Evolutionary conservation across 2,113 vertebrate genomes (phyloP).

Genomic region (Chaetorhynchus papuensis): DNA sequence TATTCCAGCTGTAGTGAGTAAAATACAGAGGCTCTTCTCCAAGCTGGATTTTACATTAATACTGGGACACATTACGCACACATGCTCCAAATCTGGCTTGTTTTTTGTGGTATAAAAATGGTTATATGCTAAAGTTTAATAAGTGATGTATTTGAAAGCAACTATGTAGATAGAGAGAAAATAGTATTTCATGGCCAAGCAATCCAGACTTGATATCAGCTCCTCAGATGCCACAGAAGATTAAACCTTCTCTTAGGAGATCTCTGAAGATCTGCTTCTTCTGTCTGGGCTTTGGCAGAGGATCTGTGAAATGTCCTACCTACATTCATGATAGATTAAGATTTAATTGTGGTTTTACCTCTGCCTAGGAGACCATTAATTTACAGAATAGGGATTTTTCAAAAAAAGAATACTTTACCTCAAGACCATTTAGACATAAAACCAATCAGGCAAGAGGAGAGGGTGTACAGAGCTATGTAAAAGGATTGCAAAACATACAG

Average conservation of each 20-base stretch:
- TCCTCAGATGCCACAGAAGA: neutral
- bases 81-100: neutral
- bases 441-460: neutral
- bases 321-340: neutral
- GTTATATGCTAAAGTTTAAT: neutral
- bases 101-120: neutral
- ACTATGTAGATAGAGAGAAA: neutral
- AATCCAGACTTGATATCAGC: neutral
- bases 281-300: neutral
- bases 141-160: neutral
- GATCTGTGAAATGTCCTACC: neutral
- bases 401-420: slow-evolving; percentile 24
- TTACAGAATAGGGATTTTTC: neutral
- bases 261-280: neutral
- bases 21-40: neutral
- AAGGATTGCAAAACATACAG: slow-evolving; percentile 1
- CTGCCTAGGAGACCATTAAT: neutral
- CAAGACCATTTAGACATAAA: neutral
- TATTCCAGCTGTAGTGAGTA: slow-evolving; percentile 16
- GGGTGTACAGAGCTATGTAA: neutral
- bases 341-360: neutral
- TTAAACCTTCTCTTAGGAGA: neutral
- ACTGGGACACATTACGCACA: neutral
- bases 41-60: neutral
- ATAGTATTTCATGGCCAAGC: neutral